A percentile compares a stretch with the other conserved stretches of the same genome.
Evolutionary conservation across 1,140 invertebrate genomes (phyloP).

Genomic region (Parasteatoda tepidariorum): DNA sequence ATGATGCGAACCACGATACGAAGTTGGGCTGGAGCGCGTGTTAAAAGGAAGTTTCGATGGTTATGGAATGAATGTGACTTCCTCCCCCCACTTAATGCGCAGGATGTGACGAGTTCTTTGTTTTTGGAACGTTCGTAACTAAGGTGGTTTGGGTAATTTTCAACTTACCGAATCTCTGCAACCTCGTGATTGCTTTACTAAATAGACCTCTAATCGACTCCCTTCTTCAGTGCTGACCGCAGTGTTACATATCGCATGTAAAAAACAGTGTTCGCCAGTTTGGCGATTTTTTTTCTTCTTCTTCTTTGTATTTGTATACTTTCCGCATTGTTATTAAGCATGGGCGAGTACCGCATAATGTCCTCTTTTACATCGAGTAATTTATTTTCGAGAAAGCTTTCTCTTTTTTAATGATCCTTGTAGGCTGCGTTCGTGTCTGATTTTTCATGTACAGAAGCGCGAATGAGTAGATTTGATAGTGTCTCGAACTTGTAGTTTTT

Average conservation of each 20-base stretch:
- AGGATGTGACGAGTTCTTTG: conserved; percentile 21
- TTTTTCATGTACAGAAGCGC: no score
- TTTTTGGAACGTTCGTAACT: conserved; percentile 26
- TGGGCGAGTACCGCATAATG: conserved; percentile 22
- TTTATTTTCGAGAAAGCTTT: conserved; percentile 42
- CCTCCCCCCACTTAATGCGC: not conserved
- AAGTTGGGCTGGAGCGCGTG: not conserved
- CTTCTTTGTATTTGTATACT: not conserved
- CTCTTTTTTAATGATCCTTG: no score
- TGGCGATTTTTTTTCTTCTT: not conserved
- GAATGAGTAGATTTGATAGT: no score
- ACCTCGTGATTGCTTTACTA: conserved; percentile 23
- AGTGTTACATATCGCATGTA: conserved; percentile 41
- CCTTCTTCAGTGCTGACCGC: conserved; percentile 13
- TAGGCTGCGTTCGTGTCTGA: no score
- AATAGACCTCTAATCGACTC: conserved; percentile 8
- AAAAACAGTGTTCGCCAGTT: conserved; percentile 1
- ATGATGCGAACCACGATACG: conserved; percentile 22
- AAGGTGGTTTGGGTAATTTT: conserved; percentile 28
- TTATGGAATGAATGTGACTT: not conserved
- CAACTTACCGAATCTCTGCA: not conserved
- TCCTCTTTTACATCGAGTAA: not conserved
- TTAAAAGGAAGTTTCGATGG: conserved; percentile 29
- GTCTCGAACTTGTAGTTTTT: no score
- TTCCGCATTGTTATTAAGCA: conserved; percentile 25